A percentile compares a stretch with the other conserved stretches of the same genome.
Conservation (phyloP, 2,797 vertebrate species). For the Xiphorhynchus erythropygius region DNA sequence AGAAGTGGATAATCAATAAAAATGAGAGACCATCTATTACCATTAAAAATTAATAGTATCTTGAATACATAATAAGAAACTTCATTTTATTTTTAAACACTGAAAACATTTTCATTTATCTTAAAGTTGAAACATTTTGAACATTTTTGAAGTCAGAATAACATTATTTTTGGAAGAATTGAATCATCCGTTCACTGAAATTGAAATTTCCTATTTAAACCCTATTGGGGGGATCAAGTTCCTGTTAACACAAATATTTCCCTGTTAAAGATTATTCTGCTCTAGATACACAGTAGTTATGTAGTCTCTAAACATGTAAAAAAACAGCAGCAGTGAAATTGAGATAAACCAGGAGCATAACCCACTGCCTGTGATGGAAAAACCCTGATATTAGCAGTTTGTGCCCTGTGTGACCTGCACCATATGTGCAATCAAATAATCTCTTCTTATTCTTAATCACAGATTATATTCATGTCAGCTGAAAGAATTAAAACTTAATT, state of each 20-base stretch:
- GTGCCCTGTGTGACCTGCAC: not conserved
- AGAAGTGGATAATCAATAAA: not conserved
- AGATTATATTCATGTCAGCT: not conserved
- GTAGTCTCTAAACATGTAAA: not conserved
- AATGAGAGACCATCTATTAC: not conserved
- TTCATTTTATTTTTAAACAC: not conserved
- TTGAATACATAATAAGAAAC: not conserved
- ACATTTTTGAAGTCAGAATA: not conserved
- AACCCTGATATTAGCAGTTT: not conserved
- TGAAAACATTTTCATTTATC: not conserved
- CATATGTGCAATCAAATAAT: fast-evolving
- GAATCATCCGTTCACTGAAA: not conserved
- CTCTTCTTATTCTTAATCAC: not conserved
- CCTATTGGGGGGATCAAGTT: not conserved
- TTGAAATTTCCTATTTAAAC: not conserved
- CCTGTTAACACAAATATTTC: not conserved
- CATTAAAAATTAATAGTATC: not conserved
- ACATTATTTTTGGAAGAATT: not conserved
- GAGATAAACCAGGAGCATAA: not conserved
- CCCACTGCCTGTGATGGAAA: not conserved
- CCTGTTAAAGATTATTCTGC: not conserved
- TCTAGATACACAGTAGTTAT: not conserved
- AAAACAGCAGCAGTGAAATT: not conserved
- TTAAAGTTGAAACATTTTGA: not conserved
- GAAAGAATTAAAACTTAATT: not conserved